Conservation (phyloP, 2,113 vertebrate genomes). For the Naja naja region DNA sequence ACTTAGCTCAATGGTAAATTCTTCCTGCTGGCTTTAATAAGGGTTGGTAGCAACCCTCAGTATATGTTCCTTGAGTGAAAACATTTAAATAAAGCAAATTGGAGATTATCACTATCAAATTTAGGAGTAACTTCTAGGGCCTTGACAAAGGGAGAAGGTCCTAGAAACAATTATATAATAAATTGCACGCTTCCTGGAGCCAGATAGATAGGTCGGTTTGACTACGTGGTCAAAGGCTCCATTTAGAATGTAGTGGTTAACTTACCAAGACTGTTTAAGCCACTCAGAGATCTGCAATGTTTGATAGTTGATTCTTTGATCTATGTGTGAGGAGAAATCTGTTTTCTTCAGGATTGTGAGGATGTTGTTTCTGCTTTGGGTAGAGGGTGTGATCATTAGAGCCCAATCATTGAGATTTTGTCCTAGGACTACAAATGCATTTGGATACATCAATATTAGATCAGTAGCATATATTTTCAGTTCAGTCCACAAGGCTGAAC, state of each 20-base stretch:
- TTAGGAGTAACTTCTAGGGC: neutral
- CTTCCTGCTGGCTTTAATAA: neutral
- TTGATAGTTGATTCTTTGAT: neutral
- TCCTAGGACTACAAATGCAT: neutral
- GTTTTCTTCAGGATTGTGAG: neutral
- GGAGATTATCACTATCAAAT: neutral
- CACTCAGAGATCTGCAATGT: neutral
- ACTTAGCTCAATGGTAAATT: neutral
- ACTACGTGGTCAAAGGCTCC: neutral
- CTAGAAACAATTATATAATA: neutral
- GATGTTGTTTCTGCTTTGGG: neutral
- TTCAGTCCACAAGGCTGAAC: neutral
- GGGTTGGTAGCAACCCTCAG: neutral
- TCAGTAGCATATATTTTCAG: neutral
- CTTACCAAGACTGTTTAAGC: neutral
- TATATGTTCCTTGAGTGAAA: neutral
- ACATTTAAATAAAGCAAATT: neutral
- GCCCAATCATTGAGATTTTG: neutral
- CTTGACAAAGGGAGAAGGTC: neutral
- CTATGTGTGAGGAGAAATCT: neutral
- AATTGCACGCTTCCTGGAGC: neutral
- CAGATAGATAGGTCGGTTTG: neutral
- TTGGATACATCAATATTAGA: neutral
- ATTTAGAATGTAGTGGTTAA: neutral
- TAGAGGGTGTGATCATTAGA: neutral